Evolutionary conservation across 35 echinoderm and acorn worm species (phyloP).

Genomic region (Heliocidaris erythrogramma): DNA sequence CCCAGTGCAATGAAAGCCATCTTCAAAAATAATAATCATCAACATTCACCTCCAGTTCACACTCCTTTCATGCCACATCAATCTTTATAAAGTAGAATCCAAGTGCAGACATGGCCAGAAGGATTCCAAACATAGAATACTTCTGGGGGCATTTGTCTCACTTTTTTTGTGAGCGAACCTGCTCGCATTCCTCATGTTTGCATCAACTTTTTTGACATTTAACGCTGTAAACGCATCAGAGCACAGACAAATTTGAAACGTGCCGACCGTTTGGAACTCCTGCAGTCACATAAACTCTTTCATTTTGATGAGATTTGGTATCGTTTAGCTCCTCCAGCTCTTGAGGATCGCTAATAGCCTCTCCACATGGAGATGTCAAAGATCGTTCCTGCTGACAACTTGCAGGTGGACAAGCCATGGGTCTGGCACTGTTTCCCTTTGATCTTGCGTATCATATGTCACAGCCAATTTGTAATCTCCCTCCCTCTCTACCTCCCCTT

Average conservation of each 20-base stretch:
- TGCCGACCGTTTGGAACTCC: conserved; percentile 5
- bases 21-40: conserved; percentile 5
- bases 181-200: conserved; percentile 8
- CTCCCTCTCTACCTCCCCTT: background rate
- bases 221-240: background rate
- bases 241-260: background rate
- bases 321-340: background rate
- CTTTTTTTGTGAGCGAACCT: background rate
- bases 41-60: background rate
- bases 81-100: background rate
- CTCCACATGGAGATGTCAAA: conserved; percentile 32
- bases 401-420: conserved; percentile 32
- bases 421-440: conserved; percentile 24
- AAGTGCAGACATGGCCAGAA: background rate
- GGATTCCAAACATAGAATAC: conserved; percentile 4
- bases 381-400: conserved; percentile 39
- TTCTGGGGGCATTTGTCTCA: background rate
- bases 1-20: background rate
- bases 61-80: conserved; percentile 1
- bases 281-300: conserved; percentile 17
- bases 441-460: conserved; percentile 25
- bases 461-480: conserved; percentile 21
- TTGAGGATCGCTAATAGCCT: conserved; percentile 23
- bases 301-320: conserved; percentile 4
- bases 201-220: conserved; percentile 2